A percentile compares a stretch with the other conserved stretches of the same genome.
Conservation (phyloP, 2,113 vertebrate genomes). For the Acrocephalus arundinaceus region DNA sequence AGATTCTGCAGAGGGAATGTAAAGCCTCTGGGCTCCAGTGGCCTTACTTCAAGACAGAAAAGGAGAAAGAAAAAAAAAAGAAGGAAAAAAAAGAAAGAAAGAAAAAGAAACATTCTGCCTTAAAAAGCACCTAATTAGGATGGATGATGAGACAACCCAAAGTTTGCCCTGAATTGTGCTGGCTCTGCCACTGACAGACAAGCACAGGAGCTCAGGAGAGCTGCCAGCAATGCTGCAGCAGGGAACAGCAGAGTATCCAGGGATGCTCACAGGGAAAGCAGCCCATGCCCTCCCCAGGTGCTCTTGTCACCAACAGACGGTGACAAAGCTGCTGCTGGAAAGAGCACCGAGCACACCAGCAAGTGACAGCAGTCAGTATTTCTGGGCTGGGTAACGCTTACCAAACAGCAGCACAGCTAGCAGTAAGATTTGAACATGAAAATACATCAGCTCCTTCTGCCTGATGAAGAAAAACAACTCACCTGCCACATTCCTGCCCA, state of each 20-base stretch:
- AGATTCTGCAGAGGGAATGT: not conserved
- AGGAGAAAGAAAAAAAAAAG: not conserved
- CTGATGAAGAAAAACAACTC: not conserved
- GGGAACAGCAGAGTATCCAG: not conserved
- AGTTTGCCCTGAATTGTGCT: rapidly evolving
- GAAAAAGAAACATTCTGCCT: rapidly evolving
- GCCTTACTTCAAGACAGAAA: not conserved
- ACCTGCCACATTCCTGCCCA: not conserved
- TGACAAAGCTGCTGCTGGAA: not conserved
- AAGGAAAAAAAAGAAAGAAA: rapidly evolving
- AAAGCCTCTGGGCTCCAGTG: not conserved
- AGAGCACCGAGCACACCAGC: rapidly evolving
- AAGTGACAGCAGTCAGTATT: rapidly evolving
- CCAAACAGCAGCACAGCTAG: not conserved
- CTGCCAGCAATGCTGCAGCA: not conserved
- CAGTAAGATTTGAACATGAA: rapidly evolving
- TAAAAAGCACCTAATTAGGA: not conserved
- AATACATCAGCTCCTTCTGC: not conserved
- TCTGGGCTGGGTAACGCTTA: not conserved
- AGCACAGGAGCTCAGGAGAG: not conserved
- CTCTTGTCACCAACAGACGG: not conserved
- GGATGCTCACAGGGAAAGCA: not conserved
- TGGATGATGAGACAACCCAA: not conserved
- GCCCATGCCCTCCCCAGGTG: not conserved
- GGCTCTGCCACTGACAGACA: not conserved